Conservation (phyloP, 2,888 invertebrate species). For the Aleiodes testaceus region DNA sequence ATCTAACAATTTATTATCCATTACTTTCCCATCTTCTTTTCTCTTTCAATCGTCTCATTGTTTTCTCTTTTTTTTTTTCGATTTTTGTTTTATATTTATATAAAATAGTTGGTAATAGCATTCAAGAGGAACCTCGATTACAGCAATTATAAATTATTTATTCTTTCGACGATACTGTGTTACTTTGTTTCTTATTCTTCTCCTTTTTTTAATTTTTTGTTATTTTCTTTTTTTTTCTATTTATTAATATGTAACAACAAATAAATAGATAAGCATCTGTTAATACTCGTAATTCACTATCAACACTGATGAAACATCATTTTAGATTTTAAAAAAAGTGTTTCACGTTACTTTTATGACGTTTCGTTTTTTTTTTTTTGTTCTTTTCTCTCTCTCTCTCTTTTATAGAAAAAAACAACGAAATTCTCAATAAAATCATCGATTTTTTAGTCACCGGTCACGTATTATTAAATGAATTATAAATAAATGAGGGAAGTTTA, state of each 20-base stretch:
- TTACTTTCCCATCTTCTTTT: constrained; percentile 48
- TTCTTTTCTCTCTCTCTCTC: not conserved
- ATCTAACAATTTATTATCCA: constrained; percentile 64
- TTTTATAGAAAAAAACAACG: not conserved
- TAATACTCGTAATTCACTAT: constrained; percentile 67
- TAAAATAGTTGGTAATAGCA: constrained; percentile 65
- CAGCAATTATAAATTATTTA: constrained; percentile 68
- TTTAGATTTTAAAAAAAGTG: constrained; percentile 34
- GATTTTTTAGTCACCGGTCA: not conserved
- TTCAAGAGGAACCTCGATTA: constrained; percentile 66
- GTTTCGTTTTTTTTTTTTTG: not conserved
- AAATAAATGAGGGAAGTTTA: constrained; percentile 6
- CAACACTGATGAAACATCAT: constrained; percentile 61
- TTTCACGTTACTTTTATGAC: constrained; percentile 24
- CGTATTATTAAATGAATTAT: constrained; percentile 9
- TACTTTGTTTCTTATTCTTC: constrained; percentile 33
- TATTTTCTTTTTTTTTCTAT: constrained; percentile 60
- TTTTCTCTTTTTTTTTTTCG: constrained; percentile 29
- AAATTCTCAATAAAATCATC: no score
- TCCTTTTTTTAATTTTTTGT: constrained; percentile 46
- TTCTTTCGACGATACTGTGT: constrained; percentile 62
- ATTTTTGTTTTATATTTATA: constrained; percentile 52
- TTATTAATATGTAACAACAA: constrained; percentile 70
- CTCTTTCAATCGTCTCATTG: constrained; percentile 43
- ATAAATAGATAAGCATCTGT: constrained; percentile 71